Conservation (phyloP, 2,797 vertebrate genomes). For the Amniataba percoides region DNA sequence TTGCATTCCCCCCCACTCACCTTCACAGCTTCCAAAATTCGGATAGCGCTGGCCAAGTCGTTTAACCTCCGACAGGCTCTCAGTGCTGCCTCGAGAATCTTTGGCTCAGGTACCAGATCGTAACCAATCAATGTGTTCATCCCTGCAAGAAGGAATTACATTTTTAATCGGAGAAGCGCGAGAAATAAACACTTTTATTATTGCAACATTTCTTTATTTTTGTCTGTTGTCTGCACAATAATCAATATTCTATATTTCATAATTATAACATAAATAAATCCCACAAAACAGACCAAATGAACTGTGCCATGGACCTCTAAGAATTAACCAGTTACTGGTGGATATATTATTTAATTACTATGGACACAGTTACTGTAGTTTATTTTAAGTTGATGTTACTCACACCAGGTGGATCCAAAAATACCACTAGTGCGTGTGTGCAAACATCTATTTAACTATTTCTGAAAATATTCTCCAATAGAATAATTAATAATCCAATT, state of each 20-base stretch:
- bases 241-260: background rate
- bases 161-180: background rate
- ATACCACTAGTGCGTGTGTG: background rate
- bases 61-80: slow-evolving; percentile 94
- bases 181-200: slow-evolving; percentile 12
- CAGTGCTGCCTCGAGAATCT: slow-evolving; percentile 94
- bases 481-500: no score
- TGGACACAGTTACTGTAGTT: background rate
- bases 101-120: slow-evolving; percentile 96
- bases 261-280: background rate
- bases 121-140: slow-evolving; percentile 95
- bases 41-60: slow-evolving; percentile 93
- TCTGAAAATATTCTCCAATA: background rate
- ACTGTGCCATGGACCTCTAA: background rate
- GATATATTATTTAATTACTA: background rate
- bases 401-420: slow-evolving; percentile 8
- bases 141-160: slow-evolving; percentile 79
- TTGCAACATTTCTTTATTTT: background rate
- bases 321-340: background rate
- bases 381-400: slow-evolving; percentile 13
- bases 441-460: background rate
- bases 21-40: slow-evolving; percentile 96
- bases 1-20: slow-evolving; percentile 73
- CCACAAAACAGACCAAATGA: background rate
- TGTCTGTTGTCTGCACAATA: background rate